Percentiles rank a stretch among this genome's conserved stretches.
These are phyloP conservation scores for Typhlichthys subterraneus DNA, from an alignment of 2,797 vertebrate genomes.

Conservation along the genomic window DNA sequence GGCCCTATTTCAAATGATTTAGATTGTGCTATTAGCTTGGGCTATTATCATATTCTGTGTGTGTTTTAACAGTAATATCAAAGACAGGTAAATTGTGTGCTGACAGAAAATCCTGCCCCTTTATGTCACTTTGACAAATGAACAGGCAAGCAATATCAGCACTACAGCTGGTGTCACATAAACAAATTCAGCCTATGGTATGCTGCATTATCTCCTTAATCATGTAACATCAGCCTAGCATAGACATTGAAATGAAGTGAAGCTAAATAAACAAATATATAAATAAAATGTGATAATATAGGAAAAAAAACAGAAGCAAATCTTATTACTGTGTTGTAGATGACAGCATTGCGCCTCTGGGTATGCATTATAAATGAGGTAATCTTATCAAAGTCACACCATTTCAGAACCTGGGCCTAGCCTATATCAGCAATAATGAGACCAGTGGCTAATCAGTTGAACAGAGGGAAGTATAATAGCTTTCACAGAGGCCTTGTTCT, in stretches of 20 bases:
- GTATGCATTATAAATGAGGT: slow-evolving; percentile 58
- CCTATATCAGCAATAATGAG: slow-evolving; percentile 63
- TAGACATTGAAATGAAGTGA: slow-evolving; percentile 15
- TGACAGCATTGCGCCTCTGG: slow-evolving; percentile 43
- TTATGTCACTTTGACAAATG: slow-evolving; percentile 65
- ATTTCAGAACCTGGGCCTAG: slow-evolving; percentile 48
- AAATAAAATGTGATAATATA: slow-evolving; percentile 21
- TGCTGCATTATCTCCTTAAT: slow-evolving; percentile 29
- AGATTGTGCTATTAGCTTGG: too few relatives aligned
- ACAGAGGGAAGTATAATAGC: slow-evolving; percentile 66
- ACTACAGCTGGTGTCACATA: slow-evolving; percentile 37
- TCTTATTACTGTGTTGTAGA: slow-evolving; percentile 42
- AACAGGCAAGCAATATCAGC: slow-evolving; percentile 40
- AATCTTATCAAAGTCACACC: slow-evolving; percentile 52
- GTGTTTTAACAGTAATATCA: slow-evolving; percentile 31
- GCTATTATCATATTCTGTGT: too few relatives aligned
- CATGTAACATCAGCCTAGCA: background rate
- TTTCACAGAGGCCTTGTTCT: slow-evolving; percentile 58
- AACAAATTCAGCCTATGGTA: slow-evolving; percentile 28
- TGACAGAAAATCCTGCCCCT: slow-evolving; percentile 53
- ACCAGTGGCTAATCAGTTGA: slow-evolving; percentile 68
- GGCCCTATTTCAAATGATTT: too few relatives aligned
- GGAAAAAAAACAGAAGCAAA: slow-evolving; percentile 13
- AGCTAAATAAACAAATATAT: background rate
- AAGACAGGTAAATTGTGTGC: slow-evolving; percentile 45